Evolutionary conservation across 1,140 invertebrate species (phyloP), one percentile per base, ranked within the genome.

Genomic region (Drosophila rhopaloa): DNA sequence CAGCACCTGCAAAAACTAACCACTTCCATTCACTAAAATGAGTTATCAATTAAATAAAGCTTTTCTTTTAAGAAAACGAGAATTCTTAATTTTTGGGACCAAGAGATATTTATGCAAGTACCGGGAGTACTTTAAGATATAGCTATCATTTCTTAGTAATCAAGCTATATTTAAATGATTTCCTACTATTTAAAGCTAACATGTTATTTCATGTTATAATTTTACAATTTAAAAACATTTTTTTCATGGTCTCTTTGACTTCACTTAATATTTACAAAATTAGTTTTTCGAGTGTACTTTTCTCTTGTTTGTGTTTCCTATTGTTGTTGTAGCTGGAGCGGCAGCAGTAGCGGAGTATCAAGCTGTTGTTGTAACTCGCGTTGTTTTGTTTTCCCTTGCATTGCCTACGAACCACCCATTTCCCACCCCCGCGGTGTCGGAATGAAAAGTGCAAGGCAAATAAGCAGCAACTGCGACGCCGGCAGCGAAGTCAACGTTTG

Each of bases 331-430:
- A 62, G 63, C 60, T 61, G 70, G 16, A 70, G 76, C 60, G 68
- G 78, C 60, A 61, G 71, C 68, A 68, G 65, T 40, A 43, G 63
- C 60, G 6, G 41, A 70, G 53, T 57, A 48, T 35, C 16, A 48
- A 19, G 43, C 27, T 75, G 65, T 71, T 78, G 61, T 67, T 86
- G 75, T 77, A 86, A 79, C 70, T 79, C 80, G 76, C 76, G 67
- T 88, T 67, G 66, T 79, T 88, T 86, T 83, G 84, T 89, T 88
- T 88, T 88, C 79, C 76, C 84, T 74, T 62, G 76, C 67, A 70
- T 41, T 71, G 67, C 65, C 65, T 70, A 71, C 48, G 70, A 48
- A 46, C 43, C 13, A 38, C 35, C 24, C 62, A 40, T 14, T 19
- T 19, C 10, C 38, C 70, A 38, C 50, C 48, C 65, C 70, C 60